Evolutionary conservation across 2,888 invertebrate genomes (phyloP), one percentile per base, ranked within the genome.

Genomic region (Osmoderma eremita): DNA sequence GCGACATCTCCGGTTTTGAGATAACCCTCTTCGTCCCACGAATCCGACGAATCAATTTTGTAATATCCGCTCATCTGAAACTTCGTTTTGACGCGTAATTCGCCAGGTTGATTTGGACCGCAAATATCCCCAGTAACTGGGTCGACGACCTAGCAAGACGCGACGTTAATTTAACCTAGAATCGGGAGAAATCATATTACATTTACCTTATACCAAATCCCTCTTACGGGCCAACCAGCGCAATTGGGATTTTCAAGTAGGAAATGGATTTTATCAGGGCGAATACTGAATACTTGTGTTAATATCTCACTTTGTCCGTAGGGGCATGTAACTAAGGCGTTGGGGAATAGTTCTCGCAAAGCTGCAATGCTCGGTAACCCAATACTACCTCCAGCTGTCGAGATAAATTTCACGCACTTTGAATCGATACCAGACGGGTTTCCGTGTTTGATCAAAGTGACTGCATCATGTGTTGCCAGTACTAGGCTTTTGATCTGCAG

Each of bases 1-100:
- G 83, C 81, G 18, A 86, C 77, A 69, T 87, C 87, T 0, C 65
- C 86, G 0, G 86, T 84, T 72, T 82, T 84, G 36, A 85, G 77
- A 83, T 84, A 86, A 1, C 84, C 81, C 18, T 82, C 83, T 13
- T 78, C 76, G 6, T 84, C 80, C 50, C 83, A 83, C 0, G 80
- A 74, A 20, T 82, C 81, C 10, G 78, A 78, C 1, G 65, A 50
- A 61, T 82, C 84, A 65, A 79, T 18, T 3, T 65, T 65, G 17
- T 65, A 65, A 48, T 68, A 68, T 4, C 65, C 68, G 12, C 36
- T 68, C 68, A 65, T 68, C 6, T 22, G 15, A n/a, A 53, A 54
- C 38, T 53, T 65, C 2, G 68, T 15, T 54, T 68, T 68, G 2
- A 68, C 15, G 1, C 48, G 42, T 20, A 68, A n/a, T 54, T 68